These are phyloP conservation scores for Gobio occitaniae DNA, from an alignment of 2,797 vertebrate genomes.

Conservation along the genomic window DNA sequence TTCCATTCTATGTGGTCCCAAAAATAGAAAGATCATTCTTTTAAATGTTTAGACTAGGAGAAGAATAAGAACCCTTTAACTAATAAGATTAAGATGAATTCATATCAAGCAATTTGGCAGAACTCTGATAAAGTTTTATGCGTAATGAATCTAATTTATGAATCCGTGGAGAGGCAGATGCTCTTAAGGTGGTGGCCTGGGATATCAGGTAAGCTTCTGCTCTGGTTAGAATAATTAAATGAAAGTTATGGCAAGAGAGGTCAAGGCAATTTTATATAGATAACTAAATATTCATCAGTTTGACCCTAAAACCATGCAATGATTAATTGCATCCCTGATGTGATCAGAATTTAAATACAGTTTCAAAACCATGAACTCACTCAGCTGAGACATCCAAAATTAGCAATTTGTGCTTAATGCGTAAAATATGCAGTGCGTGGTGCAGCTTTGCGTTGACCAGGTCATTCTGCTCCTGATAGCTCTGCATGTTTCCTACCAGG, in stretches of 20 bases:
- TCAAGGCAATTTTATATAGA: slow-evolving; percentile 65
- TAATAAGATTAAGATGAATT: slow-evolving; percentile 1
- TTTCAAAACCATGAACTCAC: slow-evolving; percentile 63
- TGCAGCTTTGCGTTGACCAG: not conserved
- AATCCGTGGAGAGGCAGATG: not conserved
- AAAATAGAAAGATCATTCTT: not conserved
- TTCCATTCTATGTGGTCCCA: not conserved
- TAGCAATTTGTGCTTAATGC: slow-evolving; percentile 70
- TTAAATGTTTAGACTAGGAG: not conserved
- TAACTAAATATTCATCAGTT: slow-evolving; percentile 76
- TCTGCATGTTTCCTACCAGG: not conserved
- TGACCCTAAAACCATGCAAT: slow-evolving; percentile 68
- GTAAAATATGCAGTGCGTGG: slow-evolving; percentile 58
- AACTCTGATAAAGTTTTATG: slow-evolving; percentile 14
- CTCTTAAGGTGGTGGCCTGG: slow-evolving; percentile 60
- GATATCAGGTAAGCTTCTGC: slow-evolving; percentile 65
- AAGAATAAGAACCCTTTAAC: not conserved
- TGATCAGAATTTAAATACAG: slow-evolving; percentile 72
- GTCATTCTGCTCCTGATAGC: not conserved
- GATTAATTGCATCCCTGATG: slow-evolving; percentile 70
- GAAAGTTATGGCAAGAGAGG: slow-evolving; percentile 63
- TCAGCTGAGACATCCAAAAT: slow-evolving; percentile 60
- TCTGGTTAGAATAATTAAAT: slow-evolving; percentile 67
- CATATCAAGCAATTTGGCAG: not conserved
- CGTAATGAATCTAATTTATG: slow-evolving; percentile 7